Evolutionary conservation across 2,113 vertebrate species (phyloP).

Genomic region (Rynchops niger): DNA sequence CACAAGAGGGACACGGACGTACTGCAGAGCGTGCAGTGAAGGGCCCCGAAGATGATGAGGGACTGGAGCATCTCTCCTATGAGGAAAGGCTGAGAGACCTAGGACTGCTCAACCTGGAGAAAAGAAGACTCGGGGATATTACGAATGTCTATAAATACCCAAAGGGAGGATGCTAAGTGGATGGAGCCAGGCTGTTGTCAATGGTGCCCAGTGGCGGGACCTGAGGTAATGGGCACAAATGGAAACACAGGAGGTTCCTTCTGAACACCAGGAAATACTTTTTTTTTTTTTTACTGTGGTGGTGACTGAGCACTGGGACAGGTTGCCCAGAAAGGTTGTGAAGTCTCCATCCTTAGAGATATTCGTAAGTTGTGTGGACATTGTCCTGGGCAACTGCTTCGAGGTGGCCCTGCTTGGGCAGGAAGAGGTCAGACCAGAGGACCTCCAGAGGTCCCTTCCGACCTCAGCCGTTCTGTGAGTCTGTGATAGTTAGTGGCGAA

Average conservation of each 20-base stretch:
- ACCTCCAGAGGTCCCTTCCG: not conserved
- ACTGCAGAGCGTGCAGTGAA: not conserved
- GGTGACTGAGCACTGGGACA: not conserved
- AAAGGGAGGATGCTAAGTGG: not conserved
- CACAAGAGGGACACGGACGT: not conserved
- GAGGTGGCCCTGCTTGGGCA: not conserved
- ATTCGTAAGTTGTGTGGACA: not conserved
- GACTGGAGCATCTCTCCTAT: not conserved
- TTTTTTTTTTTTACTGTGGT: not conserved
- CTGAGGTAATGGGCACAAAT: accelerated
- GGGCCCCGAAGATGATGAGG: not conserved
- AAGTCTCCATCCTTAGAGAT: not conserved
- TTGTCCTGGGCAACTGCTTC: not conserved
- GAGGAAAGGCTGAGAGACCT: not conserved
- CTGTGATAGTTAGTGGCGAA: not conserved
- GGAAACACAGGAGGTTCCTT: not conserved
- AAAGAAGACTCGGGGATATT: not conserved
- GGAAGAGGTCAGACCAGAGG: not conserved
- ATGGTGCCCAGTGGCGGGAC: not conserved
- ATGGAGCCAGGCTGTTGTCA: not conserved
- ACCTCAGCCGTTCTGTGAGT: not conserved
- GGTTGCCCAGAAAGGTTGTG: not conserved
- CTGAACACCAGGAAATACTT: not conserved
- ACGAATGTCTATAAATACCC: not conserved
- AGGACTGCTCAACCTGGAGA: not conserved